These are phyloP conservation scores for Acleris literana DNA, from an alignment of 2,888 invertebrate genomes.

Conservation along the genomic window DNA sequence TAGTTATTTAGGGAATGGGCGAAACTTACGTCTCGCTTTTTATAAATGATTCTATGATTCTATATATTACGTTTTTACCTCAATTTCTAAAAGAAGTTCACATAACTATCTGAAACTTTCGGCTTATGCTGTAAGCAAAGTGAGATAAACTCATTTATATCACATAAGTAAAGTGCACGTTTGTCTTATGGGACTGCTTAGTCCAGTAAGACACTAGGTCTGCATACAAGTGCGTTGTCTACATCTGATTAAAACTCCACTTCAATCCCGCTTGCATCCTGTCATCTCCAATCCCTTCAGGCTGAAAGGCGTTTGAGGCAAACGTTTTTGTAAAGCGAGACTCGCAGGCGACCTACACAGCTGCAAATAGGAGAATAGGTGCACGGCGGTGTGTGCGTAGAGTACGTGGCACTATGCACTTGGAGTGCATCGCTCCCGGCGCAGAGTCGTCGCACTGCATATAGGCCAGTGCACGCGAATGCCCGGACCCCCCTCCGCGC, in stretches of 20 bases:
- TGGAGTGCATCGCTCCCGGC: constrained; percentile 83
- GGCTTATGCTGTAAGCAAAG: too few species aligned
- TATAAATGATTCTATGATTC: too few species aligned
- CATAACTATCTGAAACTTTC: too few species aligned
- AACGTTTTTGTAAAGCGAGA: constrained; percentile 67
- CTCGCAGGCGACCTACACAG: constrained; percentile 65
- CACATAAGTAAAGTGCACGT: neutral
- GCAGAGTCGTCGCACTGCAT: constrained; percentile 83
- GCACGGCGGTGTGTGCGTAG: constrained; percentile 73
- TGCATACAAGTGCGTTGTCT: neutral
- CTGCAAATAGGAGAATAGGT: constrained; percentile 71
- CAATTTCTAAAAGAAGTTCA: too few species aligned
- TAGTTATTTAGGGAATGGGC: constrained; percentile 41
- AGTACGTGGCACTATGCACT: constrained; percentile 76
- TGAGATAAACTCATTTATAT: too few species aligned
- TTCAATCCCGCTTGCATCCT: constrained; percentile 20
- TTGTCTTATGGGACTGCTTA: neutral
- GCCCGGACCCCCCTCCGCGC: constrained; percentile 61
- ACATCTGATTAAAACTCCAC: constrained; percentile 3
- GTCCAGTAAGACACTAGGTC: neutral
- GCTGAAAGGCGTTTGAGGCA: constrained; percentile 70
- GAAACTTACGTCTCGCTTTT: neutral
- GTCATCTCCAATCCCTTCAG: constrained; percentile 58
- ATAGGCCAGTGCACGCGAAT: constrained; percentile 83
- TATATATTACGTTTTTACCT: too few species aligned